Conservation (phyloP, 2,797 vertebrate species). For the Merluccius polli region DNA sequence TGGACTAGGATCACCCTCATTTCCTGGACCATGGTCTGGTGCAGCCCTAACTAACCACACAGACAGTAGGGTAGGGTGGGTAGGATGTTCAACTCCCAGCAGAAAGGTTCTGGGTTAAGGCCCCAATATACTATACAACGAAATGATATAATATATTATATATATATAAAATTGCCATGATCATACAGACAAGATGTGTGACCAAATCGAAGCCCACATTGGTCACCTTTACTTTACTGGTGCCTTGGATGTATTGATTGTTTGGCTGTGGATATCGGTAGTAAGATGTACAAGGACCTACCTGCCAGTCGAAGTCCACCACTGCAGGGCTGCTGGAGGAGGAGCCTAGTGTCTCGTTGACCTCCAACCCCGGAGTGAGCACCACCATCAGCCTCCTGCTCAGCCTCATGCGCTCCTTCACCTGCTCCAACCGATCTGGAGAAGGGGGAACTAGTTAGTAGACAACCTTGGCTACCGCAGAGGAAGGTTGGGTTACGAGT, state of each 20-base stretch:
- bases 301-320: slow-evolving; percentile 73
- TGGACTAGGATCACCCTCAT: slow-evolving; percentile 81
- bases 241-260: not conserved
- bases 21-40: slow-evolving; percentile 72
- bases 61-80: too few relatives aligned
- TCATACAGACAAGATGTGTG: not conserved
- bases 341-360: not conserved
- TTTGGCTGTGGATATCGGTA: not conserved
- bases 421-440: slow-evolving; percentile 61
- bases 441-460: not conserved
- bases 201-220: not conserved
- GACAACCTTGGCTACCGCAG: too few relatives aligned
- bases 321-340: slow-evolving; percentile 32
- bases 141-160: too few relatives aligned
- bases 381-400: slow-evolving; percentile 80
- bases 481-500: too few relatives aligned
- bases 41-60: slow-evolving; percentile 70
- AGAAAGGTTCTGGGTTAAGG: too few relatives aligned
- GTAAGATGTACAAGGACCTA: slow-evolving; percentile 51
- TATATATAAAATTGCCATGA: too few relatives aligned
- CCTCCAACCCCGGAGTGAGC: slow-evolving; percentile 55
- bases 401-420: slow-evolving; percentile 70
- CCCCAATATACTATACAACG: too few relatives aligned
- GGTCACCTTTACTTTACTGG: not conserved
- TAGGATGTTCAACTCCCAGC: too few relatives aligned